Conservation (phyloP, 1,140 invertebrate species). For the Zaprionus vittiger region DNA sequence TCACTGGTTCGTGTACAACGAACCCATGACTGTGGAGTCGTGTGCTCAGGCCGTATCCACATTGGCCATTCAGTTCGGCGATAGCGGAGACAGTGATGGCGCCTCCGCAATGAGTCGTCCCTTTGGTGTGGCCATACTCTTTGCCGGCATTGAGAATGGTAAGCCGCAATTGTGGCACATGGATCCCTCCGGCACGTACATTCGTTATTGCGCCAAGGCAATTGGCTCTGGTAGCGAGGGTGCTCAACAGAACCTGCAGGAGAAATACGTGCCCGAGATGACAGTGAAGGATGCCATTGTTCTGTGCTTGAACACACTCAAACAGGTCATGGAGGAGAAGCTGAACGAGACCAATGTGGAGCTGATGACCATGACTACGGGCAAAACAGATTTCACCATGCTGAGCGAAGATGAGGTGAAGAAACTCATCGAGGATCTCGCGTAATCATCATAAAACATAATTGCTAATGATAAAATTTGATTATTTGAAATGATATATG, state of each 20-base stretch:
- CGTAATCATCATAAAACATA: constrained; percentile 41
- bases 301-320: constrained; percentile 96
- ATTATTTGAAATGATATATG: constrained; percentile 49
- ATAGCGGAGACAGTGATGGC: constrained; percentile 97
- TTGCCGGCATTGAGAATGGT: constrained; percentile 94
- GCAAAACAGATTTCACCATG: constrained; percentile 93
- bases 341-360: constrained; percentile 99
- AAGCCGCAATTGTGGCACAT: constrained; percentile 97
- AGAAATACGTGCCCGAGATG: constrained; percentile 91
- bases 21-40: constrained; percentile 98
- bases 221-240: constrained; percentile 99
- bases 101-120: constrained; percentile 98
- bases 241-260: constrained; percentile 97
- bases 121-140: constrained; percentile 98
- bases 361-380: constrained; percentile 96
- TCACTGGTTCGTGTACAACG: constrained; percentile 99
- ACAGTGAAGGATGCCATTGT: constrained; percentile 98
- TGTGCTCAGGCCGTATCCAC: constrained; percentile 99
- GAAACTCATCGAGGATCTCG: constrained; percentile 88
- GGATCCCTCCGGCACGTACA: constrained; percentile 99
- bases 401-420: constrained; percentile 95
- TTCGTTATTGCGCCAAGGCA: constrained; percentile 99
- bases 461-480: constrained; percentile 34
- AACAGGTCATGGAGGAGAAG: constrained; percentile 99
- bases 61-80: constrained; percentile 99